Evolutionary conservation across 2,113 vertebrate genomes (phyloP).

Genomic region (Psilopogon haemacephalus): DNA sequence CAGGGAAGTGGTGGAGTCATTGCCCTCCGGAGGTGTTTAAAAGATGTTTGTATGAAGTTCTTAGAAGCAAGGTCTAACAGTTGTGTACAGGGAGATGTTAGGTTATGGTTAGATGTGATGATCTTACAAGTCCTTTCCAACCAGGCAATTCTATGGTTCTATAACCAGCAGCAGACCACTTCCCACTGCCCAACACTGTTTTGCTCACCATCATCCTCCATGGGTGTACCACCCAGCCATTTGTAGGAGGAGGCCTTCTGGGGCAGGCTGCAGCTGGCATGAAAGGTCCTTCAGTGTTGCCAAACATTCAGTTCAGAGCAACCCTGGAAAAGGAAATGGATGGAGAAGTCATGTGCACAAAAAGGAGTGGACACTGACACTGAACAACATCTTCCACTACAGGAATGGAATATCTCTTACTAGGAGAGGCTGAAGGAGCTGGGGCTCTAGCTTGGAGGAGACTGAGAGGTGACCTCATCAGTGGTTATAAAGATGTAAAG

Average conservation of each 20-base stretch:
- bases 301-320: neutral
- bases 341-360: neutral
- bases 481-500: too few relatives aligned
- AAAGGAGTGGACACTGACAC: neutral
- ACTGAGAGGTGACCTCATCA: too few relatives aligned
- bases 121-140: too few relatives aligned
- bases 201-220: neutral
- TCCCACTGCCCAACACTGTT: neutral
- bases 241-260: neutral
- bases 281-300: neutral
- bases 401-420: too few relatives aligned
- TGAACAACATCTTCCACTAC: neutral
- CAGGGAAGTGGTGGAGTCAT: too few relatives aligned
- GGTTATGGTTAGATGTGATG: too few relatives aligned
- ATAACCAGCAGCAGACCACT: neutral
- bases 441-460: too few relatives aligned
- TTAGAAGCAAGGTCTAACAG: too few relatives aligned
- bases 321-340: neutral
- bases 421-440: too few relatives aligned
- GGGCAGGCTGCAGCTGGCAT: neutral
- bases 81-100: too few relatives aligned
- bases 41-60: too few relatives aligned
- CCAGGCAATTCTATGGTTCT: neutral
- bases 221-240: rapidly evolving
- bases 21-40: too few relatives aligned